Base-by-base conservation (phyloP, 1,140 invertebrate species). In the Thaumatotibia leucotreta region DNA sequence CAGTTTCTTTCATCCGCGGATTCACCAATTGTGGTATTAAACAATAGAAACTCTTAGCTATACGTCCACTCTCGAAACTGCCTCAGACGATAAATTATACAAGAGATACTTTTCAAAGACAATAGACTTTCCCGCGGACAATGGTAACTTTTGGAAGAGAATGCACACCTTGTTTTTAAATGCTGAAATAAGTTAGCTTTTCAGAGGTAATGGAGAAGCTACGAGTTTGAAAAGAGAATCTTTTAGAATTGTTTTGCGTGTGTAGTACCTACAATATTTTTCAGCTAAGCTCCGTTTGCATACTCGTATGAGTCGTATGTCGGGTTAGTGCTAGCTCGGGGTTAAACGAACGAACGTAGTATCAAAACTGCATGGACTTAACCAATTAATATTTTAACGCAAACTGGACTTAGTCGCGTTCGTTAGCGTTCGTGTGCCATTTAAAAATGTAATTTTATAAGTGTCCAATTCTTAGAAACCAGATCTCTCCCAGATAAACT, bases 11-110 rank as follows among this genome's bases (percentile, higher is more conserved):
- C 81, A 83, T 83, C 75, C 79, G 80, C 67, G 73, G 84, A 83
- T 84, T 82, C 86, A 70, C 76, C 82, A 89, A 89, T 89, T 88
- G 87, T 83, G 80, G 80, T 81, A 88, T 89, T 88, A 89, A 89
- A 89, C 87, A 89, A 89, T 89, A 87, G 87, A 85, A 87, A 83
- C 87, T 88, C 86, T 89, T 87, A 88, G 81, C 80, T 79, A 80
- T 70, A 83, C 76, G 81, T 82, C 82, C 77, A 76, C 79, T 73
- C 68, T 66, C 66, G 54, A 73, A 39, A 39, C 33, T 39, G 33
- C 3, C 27, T 27, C 23, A 27, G 52, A 58, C 52, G 52, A 58
- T 58, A 58, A 58, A 58, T 27, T 58, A 24, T 58, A 27, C 52
- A 58, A 58, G 23, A 27, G 52, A 24, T 58, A 58, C 52, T 58